Evolutionary conservation across 2,113 vertebrate genomes (phyloP).

Genomic region (Tiliqua scincoides): DNA sequence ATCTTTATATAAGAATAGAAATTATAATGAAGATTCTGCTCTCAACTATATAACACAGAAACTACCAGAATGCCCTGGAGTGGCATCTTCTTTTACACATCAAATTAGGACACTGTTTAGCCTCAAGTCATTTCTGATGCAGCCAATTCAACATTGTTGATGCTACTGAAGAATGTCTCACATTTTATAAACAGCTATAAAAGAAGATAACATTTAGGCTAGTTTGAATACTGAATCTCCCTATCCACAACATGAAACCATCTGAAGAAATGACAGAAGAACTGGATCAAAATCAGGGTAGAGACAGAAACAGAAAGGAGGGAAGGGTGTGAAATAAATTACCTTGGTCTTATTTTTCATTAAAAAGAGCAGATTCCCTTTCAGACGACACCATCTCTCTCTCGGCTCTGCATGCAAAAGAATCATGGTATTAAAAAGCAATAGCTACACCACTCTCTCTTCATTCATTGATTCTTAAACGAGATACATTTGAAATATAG

Average conservation of each 20-base stretch:
- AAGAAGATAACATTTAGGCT: conserved; percentile 16
- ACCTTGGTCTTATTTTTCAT: conserved; percentile 79
- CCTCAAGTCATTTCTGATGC: conserved; percentile 21
- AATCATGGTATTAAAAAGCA: conserved; percentile 63
- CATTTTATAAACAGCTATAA: background rate
- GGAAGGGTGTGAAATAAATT: conserved; percentile 50
- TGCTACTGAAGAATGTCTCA: conserved; percentile 23
- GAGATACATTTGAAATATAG: conserved; percentile 75
- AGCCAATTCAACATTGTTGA: conserved; percentile 24
- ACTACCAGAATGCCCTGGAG: background rate
- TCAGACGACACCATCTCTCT: conserved; percentile 77
- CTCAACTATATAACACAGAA: conserved; percentile 17
- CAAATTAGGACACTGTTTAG: conserved; percentile 10
- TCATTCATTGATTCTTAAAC: conserved; percentile 67
- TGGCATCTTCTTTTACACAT: background rate
- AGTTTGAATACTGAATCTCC: conserved; percentile 12
- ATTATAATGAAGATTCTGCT: background rate
- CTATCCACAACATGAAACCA: conserved; percentile 36
- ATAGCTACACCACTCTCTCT: conserved; percentile 69
- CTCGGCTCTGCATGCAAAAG: conserved; percentile 71
- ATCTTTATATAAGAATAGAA: background rate
- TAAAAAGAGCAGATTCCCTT: conserved; percentile 72
- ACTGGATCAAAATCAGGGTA: conserved; percentile 23
- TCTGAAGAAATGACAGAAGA: conserved; percentile 18
- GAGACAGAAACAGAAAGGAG: conserved; percentile 27